Base-by-base conservation (phyloP, 2,888 invertebrate genomes). In the Tipula confusa region DNA sequence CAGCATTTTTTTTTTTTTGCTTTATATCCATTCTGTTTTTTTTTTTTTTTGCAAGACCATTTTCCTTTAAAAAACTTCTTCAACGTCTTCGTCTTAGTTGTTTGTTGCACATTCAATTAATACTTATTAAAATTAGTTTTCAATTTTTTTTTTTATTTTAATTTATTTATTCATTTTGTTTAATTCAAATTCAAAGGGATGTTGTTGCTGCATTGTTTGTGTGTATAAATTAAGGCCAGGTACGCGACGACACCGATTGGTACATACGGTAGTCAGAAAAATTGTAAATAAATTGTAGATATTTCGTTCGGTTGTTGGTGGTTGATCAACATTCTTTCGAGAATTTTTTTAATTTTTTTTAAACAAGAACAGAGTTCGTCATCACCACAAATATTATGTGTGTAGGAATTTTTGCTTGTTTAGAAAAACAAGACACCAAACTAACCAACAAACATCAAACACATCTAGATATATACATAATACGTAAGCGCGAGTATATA, bases 141-240 rank as follows among this genome's bases (percentile, higher is more conserved):
- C 64, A 64, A 64, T 64, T 64, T 64, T 48, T 48, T 48, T 48
- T 64, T 24, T 24, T 18, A 24, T 64, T 64, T 64, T 18, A 24
- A 24, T 64, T 64, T 64, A 64, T 64, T 64, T 64, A 64, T 64
- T 64, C 64, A 64, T 64, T 64, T 64, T 7, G 64, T 64, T 64
- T 64, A 64, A 64, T 64, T 64, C 64, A 64, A 64, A 64, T 64
- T 64, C 64, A 64, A 64, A 64, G 64, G 64, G 64, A 64, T 64
- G 64, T 64, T 24, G 18, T 24, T 64, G 13, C 24, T 43, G 43
- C 15, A 15, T 15, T 43, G 15, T 7, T 36, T 11, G 11, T 36
- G 11, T 36, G 1, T 9, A 36, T 43, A 24, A 24, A 64, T 64
- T 24, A 64, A 64, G 24, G 24, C 64, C 64, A 64, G 24, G 24